Evolutionary conservation across 2,888 invertebrate species (phyloP), one percentile per base, ranked within the genome.

Genomic region (Acanthococcus lagerstroemiae): DNA sequence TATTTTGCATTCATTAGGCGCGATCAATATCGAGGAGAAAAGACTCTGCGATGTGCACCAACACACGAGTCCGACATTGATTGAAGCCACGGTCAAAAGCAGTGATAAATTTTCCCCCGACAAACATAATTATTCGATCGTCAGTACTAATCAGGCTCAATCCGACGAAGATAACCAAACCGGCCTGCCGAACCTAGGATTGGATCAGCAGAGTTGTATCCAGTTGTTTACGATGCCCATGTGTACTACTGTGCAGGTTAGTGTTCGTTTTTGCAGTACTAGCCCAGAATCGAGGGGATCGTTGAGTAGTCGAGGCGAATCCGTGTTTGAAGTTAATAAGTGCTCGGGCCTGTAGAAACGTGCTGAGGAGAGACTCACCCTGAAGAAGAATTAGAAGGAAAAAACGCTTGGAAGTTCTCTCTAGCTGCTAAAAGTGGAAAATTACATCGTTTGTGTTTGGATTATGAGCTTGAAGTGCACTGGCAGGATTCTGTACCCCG

Each of bases 11-110:
- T 26, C 27, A 55, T 55, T 26, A 63, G 63, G 60, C 37, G 54
- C 55, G 17, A 55, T 65, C 15, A 46, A 44, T 48, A 57, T 66
- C 17, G 66, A 66, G 27, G 56, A 50, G 21, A 56, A 66, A 50
- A 66, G 56, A 56, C 56, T 66, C 22, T 66, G 57, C 66, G 66
- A 57, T 19, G 56, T 57, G 19, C 66, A 57, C 50, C 66, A 48
- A 17, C 46, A 57, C 17, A 37, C 50, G 5, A 17, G 17, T 17
- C 22, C 54, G 5, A 44, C 54, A 44, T n/a, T 54, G 7, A 50
- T 54, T 6, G 52, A 54, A 5, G 54, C 37, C 1, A 37, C 54
- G 3, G 6, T 44, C 6, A 63, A 63, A 5, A 21, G 15, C 19
- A 27, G 24, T 2, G 63, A 63, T 44, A 63, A 54, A 22, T 58